A percentile compares a stretch with the other conserved stretches of the same genome.
Conservation (phyloP, 2,888 invertebrate genomes). For the Deroplatys truncata region DNA sequence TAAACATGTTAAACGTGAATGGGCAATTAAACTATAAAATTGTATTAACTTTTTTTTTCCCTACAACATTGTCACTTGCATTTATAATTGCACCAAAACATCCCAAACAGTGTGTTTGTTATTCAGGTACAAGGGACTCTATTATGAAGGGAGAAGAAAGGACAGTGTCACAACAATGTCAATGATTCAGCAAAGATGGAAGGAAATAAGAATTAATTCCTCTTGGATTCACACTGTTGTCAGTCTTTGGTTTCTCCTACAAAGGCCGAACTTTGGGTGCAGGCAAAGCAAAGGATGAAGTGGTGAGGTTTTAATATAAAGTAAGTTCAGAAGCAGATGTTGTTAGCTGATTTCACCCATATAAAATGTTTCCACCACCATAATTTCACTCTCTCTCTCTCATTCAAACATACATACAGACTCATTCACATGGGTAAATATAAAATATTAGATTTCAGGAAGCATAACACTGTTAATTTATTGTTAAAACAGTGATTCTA, state of each 20-base stretch:
- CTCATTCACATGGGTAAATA: too few species aligned
- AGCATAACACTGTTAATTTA: too few species aligned
- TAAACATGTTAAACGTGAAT: background rate
- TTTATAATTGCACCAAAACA: background rate
- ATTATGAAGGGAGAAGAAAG: conserved; percentile 13
- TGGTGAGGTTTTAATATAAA: background rate
- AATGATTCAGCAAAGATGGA: background rate
- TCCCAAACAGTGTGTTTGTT: background rate
- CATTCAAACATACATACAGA: too few species aligned
- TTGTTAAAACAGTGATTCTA: background rate
- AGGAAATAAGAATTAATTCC: conserved; percentile 8
- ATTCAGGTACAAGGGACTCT: conserved; percentile 17
- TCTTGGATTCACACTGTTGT: conserved; percentile 7
- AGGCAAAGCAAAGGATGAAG: background rate
- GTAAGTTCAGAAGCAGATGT: background rate
- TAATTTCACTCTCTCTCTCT: background rate
- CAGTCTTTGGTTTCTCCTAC: conserved; percentile 28
- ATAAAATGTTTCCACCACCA: background rate
- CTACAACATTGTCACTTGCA: conserved; percentile 1
- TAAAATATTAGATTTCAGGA: too few species aligned
- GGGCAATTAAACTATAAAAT: background rate
- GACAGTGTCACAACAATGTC: background rate
- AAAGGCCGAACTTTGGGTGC: conserved; percentile 16
- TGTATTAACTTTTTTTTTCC: background rate
- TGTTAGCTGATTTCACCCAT: background rate